phyloP scores from a whole-genome alignment of 2,888 invertebrate species.

The Lamproptera curius region DNA sequence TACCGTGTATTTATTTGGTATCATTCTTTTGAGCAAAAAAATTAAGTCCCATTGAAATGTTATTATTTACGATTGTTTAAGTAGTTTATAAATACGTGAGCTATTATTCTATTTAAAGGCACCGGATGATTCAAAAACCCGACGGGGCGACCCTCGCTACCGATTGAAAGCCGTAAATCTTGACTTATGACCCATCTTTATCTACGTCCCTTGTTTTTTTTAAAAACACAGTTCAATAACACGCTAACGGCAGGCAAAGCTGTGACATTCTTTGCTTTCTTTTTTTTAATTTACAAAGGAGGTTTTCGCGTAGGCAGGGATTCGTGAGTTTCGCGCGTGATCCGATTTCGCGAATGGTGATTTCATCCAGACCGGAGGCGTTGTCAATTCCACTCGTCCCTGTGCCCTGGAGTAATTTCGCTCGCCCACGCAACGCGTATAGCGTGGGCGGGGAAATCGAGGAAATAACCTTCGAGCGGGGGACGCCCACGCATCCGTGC shows the following conservation, averaged over 20 bases:
- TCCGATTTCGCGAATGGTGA: constrained; percentile 10
- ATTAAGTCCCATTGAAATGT: too few species aligned
- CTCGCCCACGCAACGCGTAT: background rate
- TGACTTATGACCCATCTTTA: background rate
- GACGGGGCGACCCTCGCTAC: constrained; percentile 5
- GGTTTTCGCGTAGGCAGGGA: constrained; percentile 5
- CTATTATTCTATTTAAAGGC: background rate
- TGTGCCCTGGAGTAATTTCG: constrained; percentile 21
- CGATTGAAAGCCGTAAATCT: constrained; percentile 11
- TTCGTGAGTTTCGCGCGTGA: constrained; percentile 2
- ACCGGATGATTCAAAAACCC: background rate
- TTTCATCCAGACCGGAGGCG: constrained; percentile 40
- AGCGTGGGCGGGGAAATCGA: background rate
- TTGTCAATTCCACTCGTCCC: constrained; percentile 38
- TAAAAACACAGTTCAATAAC: constrained; percentile 4
- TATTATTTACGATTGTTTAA: too few species aligned
- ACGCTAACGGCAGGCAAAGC: background rate
- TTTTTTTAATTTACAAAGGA: constrained; percentile 12
- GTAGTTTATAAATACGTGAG: background rate
- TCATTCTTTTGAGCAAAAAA: too few species aligned
- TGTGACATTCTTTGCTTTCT: background rate
- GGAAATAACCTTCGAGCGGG: background rate
- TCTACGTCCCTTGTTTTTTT: background rate
- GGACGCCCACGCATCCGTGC: constrained; percentile 22
- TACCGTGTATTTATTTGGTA: too few species aligned